These are phyloP conservation scores for Rhagium mordax DNA, from an alignment of 2,888 invertebrate genomes.

Conservation along the genomic window DNA sequence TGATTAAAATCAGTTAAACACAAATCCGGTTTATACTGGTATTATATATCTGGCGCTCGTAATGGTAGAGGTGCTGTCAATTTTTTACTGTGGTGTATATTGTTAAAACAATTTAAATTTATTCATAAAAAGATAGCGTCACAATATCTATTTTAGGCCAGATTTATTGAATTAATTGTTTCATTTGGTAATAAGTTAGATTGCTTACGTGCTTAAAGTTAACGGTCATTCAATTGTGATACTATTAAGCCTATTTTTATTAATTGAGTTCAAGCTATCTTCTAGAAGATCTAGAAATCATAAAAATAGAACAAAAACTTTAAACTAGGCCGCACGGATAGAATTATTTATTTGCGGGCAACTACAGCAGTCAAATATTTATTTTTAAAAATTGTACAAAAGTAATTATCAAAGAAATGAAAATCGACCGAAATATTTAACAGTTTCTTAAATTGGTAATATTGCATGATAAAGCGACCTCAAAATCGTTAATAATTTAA, in stretches of 20 bases:
- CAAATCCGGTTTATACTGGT: conserved; percentile 14
- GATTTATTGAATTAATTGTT: background rate
- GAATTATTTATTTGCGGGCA: background rate
- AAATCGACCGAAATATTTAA: no score
- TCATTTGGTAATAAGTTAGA: background rate
- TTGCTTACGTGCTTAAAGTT: background rate
- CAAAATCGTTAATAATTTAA: no score
- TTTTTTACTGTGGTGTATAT: background rate
- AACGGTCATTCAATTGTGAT: background rate
- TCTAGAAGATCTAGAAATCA: background rate
- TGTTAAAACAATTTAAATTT: background rate
- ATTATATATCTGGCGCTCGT: background rate
- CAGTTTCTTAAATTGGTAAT: no score
- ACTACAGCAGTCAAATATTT: background rate
- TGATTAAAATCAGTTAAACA: conserved; percentile 15
- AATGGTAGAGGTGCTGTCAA: background rate
- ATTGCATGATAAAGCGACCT: no score
- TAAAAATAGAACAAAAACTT: background rate
- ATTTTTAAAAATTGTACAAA: background rate
- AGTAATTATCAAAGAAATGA: no score
- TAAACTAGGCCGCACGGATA: background rate
- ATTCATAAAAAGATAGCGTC: background rate
- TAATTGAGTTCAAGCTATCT: background rate
- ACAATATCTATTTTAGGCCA: background rate
- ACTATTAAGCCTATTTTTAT: background rate